These are phyloP conservation scores for Rynchops niger DNA, from an alignment of 2,113 vertebrate species.

Conservation along the genomic window DNA sequence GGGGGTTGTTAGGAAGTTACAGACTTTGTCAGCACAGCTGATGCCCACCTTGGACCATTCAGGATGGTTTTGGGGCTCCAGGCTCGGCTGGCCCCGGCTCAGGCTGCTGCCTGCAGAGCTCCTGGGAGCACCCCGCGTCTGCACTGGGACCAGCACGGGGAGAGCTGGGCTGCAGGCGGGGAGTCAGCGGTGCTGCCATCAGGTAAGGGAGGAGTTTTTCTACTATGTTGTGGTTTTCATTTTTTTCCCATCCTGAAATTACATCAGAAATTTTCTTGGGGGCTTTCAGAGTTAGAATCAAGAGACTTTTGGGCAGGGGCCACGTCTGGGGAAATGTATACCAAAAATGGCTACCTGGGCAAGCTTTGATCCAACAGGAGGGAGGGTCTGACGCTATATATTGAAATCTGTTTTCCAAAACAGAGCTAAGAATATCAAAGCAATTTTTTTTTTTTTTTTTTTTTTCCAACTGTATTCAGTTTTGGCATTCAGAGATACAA, in stretches of 20 bases:
- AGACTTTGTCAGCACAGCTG: not conserved
- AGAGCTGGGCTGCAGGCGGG: not conserved
- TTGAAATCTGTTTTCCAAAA: not conserved
- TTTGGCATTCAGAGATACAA: not conserved
- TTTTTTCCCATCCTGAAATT: not conserved
- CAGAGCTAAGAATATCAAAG: not conserved
- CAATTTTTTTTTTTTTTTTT: not conserved
- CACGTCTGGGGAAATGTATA: not conserved
- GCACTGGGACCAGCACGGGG: not conserved
- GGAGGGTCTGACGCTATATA: not conserved
- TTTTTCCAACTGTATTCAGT: not conserved
- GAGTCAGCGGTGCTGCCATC: not conserved
- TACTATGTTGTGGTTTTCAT: not conserved
- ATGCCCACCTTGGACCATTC: not conserved
- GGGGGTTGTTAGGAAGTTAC: not conserved
- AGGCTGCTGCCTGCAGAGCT: not conserved
- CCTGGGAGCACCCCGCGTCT: not conserved
- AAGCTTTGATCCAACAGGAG: not conserved
- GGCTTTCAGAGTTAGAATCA: not conserved
- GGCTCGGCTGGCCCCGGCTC: not conserved
- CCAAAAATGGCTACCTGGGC: not conserved
- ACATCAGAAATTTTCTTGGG: not conserved
- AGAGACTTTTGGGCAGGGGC: not conserved
- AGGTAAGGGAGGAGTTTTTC: not conserved
- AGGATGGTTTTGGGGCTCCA: not conserved